A percentile compares a stretch with the other conserved stretches of the same genome.
Conservation (phyloP, 2,888 invertebrate species). For the Drosophila pegasa region DNA sequence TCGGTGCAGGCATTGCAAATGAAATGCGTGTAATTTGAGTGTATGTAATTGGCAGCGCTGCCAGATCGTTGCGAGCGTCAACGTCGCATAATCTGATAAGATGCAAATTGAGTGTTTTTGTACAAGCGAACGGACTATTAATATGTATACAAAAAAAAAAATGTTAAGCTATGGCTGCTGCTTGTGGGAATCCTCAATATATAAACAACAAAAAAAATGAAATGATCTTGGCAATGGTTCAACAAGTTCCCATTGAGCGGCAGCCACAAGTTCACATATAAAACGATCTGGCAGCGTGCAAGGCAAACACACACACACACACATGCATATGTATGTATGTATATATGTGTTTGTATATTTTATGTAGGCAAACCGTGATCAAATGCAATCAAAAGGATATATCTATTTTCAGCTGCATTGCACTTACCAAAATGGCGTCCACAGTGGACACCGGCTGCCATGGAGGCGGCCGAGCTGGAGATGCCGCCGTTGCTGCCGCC, state of each 20-base stretch:
- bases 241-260: neutral
- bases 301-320: neutral
- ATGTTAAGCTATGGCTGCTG: neutral
- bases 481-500: slow-evolving; percentile 23
- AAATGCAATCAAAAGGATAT: neutral
- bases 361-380: neutral
- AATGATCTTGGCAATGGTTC: neutral
- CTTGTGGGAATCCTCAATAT: neutral
- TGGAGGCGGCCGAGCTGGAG: slow-evolving; percentile 20
- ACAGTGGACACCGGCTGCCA: slow-evolving; percentile 37
- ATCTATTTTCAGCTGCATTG: neutral
- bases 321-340: neutral
- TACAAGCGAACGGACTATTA: neutral
- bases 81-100: neutral
- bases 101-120: slow-evolving; percentile 1
- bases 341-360: neutral
- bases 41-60: slow-evolving; percentile 20
- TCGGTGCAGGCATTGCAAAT: slow-evolving; percentile 30
- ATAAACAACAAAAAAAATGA: neutral
- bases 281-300: neutral
- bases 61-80: slow-evolving; percentile 27
- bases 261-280: neutral
- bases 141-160: neutral
- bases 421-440: slow-evolving; percentile 61
- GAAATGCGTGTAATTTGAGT: slow-evolving; percentile 40